Evolutionary conservation across 2,888 invertebrate species (phyloP), one percentile per base, ranked within the genome.

Genomic region (Lobophora halterata): DNA sequence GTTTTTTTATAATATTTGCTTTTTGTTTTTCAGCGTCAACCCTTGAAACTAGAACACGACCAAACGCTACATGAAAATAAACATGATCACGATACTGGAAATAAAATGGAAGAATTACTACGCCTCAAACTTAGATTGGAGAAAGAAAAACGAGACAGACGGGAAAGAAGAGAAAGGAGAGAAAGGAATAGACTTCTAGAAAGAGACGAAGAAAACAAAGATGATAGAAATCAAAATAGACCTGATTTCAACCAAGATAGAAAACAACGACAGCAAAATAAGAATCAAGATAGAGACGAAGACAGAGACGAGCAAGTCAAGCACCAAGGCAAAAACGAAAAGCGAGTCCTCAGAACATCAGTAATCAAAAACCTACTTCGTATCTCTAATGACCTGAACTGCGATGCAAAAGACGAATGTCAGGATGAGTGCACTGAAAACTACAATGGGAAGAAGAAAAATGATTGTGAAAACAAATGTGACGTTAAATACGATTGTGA

Each of bases 391-490:
- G 59, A 58, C 7, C 31, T 70, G 5, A 54, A 52, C 27, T 74
- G 71, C 12, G 52, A 60, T 0, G 71, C 71, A 0, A 56, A 46
- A 37, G 47, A 64, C 3, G 65, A 72, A 17, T 73, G 73, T 10
- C 30, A 56, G 19, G 56, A 69, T 3, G 38, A 53, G 18, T 72
- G 73, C 16, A 17, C 8, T 2, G 35, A 40, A 0, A 54, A 45
- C 11, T 55, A 37, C 3, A 33, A 19, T 0, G 47, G 47, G 0
- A 30, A 35, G 0, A 54, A 61, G 24, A 32, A 36, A 7, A 11
- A 49, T 6, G 48, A 52, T 2, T 73, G 72, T 20, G 38, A 54
- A 26, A 9, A 50, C 0, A 39, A 48, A 7, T 74, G 71, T 27
- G 58, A 66, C 5, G 12, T 23, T 0, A 58, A 64, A 8, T 71